Evolutionary conservation across 2,797 vertebrate species (phyloP), one percentile per base, ranked within the genome.

Genomic region (Syndactyla subalaris): DNA sequence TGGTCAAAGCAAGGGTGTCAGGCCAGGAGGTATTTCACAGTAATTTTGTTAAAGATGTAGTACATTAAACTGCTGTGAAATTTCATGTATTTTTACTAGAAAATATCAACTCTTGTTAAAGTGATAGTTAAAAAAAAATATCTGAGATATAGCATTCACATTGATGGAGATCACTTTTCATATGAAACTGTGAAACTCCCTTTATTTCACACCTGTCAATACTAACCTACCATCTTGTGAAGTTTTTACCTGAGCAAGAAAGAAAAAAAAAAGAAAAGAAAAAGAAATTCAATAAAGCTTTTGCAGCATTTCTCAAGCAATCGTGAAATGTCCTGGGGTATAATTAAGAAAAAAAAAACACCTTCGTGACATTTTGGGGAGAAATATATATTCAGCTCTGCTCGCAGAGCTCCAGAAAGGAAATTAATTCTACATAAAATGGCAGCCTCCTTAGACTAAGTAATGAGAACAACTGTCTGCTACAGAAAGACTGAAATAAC

Each of bases 351-450:
- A 95, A 77, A 87, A 55, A 19, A 85, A 88, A 30, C 52, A 7
- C 15, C 55, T 88, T 91, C 1, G 1, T 92, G 94, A 94, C 83
- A 90, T 96, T 95, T 94, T 88, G 10, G 73, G 66, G 73, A 26
- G 75, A 85, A 96, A 94, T 88, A 81, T 61, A 57, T 87, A 96
- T 94, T 94, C 93, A 91, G 51, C 36, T 81, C 76, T 81, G 66
- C 73, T 91, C 88, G 57, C 73, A 93, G 77, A 68, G 54, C 55
- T 95, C 80, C 80, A 92, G 93, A 84, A 95, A 93, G 84, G 61
- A 94, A 96, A 96, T 93, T 89, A 95, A 83, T 94, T 93, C 85
- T 63, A 77, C 88, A 89, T 96, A 92, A 95, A 94, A 94, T 90
- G 94, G 89, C 75, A 81, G 41, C 55, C 59, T 94, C 92, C 92